Conservation (phyloP, 64 coral and sea anemone genomes). For the Trachythela sp. region DNA sequence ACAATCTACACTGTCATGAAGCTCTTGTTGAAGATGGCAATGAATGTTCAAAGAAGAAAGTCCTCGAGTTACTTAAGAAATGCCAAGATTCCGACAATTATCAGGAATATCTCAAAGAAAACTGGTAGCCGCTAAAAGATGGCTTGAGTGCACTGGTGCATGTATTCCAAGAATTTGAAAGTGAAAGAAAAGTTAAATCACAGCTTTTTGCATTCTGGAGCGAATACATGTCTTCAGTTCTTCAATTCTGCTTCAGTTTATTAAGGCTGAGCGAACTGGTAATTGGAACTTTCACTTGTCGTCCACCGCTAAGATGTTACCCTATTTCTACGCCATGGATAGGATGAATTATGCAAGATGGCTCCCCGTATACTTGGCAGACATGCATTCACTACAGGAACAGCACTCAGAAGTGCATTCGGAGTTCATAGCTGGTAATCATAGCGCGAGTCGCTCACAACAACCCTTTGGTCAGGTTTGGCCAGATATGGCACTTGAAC, state of each 20-base stretch:
- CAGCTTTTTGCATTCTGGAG: neutral
- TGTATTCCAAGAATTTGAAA: neutral
- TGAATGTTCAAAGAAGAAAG: neutral
- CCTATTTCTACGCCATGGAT: neutral
- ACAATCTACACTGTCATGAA: no score
- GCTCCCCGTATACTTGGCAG: neutral
- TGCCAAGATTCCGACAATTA: neutral
- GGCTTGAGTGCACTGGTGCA: neutral
- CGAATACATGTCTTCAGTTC: neutral
- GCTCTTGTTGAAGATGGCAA: no score
- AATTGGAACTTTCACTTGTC: neutral
- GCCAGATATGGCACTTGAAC: neutral
- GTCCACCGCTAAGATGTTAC: neutral
- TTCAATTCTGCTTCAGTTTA: neutral
- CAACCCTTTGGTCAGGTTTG: neutral
- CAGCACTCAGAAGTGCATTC: neutral
- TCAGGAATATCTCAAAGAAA: neutral
- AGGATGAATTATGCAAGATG: neutral
- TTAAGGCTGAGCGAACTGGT: conserved; percentile 4
- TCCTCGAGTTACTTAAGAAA: neutral
- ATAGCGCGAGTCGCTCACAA: neutral
- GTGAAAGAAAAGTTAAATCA: neutral
- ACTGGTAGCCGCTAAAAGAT: neutral
- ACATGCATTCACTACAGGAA: neutral
- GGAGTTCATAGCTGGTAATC: neutral